Evolutionary conservation across 2,888 invertebrate species (phyloP).

Genomic region (Lepidocyrtoides sp.): DNA sequence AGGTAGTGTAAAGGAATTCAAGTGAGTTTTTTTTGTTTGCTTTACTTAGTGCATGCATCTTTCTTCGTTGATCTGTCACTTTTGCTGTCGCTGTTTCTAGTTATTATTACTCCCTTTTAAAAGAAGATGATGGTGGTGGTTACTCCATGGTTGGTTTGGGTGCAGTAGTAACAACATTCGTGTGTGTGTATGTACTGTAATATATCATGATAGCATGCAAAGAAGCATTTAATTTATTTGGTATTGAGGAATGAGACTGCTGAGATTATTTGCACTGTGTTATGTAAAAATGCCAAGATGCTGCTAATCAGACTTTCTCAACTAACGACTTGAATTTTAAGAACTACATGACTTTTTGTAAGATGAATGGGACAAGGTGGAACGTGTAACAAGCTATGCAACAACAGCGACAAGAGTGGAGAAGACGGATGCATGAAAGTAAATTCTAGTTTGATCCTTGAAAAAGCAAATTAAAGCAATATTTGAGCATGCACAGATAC

Average conservation of each 20-base stretch:
- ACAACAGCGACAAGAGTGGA: conserved; percentile 6
- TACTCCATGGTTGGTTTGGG: conserved; percentile 17
- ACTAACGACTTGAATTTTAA: conserved; percentile 58
- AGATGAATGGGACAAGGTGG: conserved; percentile 76
- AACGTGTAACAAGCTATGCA: conserved; percentile 30
- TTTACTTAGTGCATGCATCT: background rate
- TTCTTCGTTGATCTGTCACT: conserved; percentile 29
- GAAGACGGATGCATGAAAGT: background rate
- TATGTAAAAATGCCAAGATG: conserved; percentile 70
- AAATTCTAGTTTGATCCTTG: background rate
- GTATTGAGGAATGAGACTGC: conserved; percentile 53
- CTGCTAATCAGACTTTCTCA: conserved; percentile 63
- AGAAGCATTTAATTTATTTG: conserved; percentile 50
- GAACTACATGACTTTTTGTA: conserved; percentile 54
- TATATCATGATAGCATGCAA: conserved; percentile 56
- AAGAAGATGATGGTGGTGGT: background rate
- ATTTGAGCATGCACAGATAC: too few species aligned
- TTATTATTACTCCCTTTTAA: background rate
- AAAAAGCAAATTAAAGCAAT: too few species aligned
- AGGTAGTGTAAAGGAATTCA: too few species aligned
- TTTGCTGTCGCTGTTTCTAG: conserved; percentile 15
- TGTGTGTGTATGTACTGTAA: background rate
- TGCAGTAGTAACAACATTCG: background rate
- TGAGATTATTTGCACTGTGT: conserved; percentile 71
- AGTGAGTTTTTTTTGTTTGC: background rate